phyloP scores from a whole-genome alignment of 2,113 vertebrate genomes.

The Zingel zingel region DNA sequence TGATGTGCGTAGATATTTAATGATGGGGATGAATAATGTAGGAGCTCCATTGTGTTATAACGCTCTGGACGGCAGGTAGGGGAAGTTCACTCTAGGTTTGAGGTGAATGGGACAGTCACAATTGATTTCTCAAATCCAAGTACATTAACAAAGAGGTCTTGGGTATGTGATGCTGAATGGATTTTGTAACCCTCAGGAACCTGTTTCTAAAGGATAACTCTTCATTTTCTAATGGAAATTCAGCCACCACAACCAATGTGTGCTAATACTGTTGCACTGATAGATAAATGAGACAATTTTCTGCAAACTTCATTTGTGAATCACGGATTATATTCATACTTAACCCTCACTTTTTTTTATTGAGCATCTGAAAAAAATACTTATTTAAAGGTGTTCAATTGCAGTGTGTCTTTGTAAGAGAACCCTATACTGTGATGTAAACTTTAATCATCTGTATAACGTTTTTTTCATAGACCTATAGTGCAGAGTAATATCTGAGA shows the following conservation, averaged over 20 bases:
- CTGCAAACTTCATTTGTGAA: not conserved
- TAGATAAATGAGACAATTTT: no score
- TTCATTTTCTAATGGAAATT: not conserved
- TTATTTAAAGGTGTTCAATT: not conserved
- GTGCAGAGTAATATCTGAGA: not conserved
- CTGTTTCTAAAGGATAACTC: not conserved
- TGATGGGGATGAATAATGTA: conserved; percentile 40
- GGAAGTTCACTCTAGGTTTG: not conserved
- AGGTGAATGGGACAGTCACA: conserved; percentile 32
- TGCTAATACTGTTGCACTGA: not conserved
- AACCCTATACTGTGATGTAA: no score
- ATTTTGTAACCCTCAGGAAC: not conserved
- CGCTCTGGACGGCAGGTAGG: conserved; percentile 1
- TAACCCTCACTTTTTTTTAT: not conserved
- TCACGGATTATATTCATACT: not conserved
- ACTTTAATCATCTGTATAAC: not conserved
- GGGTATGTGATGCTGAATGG: not conserved
- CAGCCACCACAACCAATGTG: not conserved
- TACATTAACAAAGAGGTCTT: not conserved
- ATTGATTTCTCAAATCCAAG: conserved; percentile 21
- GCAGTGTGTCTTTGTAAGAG: not conserved
- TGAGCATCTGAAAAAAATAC: not conserved
- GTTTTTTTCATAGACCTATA: not conserved
- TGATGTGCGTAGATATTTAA: conserved; percentile 39
- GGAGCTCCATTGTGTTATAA: conserved; percentile 17